A percentile compares a stretch with the other conserved stretches of the same genome.
phyloP scores from a whole-genome alignment of 37 sponge, comb jelly and placozoan species.

The Halisarca cf. caerulea region DNA sequence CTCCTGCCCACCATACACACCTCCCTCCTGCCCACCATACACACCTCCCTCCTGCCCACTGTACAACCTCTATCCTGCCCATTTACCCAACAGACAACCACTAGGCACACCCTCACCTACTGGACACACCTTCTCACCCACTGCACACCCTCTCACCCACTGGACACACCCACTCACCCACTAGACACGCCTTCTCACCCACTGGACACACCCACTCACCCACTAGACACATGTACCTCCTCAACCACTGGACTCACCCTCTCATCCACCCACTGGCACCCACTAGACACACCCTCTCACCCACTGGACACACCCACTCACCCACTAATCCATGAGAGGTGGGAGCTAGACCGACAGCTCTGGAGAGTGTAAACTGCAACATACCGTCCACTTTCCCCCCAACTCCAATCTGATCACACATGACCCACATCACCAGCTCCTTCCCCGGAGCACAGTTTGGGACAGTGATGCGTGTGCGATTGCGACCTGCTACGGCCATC shows the following conservation, averaged over 20 bases:
- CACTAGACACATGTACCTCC: no score
- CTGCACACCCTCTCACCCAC: no score
- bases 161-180: no score
- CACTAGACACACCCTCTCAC: background rate
- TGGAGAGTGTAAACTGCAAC: constrained; percentile 32
- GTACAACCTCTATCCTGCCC: no score
- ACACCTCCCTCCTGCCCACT: no score
- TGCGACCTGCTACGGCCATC: background rate
- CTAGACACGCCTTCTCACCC: no score
- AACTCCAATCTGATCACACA: constrained; percentile 1
- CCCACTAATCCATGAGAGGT: constrained; percentile 64
- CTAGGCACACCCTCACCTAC: no score
- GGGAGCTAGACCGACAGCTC: constrained; percentile 42
- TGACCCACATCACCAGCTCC: constrained; percentile 54
- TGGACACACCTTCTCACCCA: no score
- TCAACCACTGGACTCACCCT: background rate
- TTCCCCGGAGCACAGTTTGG: constrained; percentile 49
- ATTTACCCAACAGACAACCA: no score
- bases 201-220: no score
- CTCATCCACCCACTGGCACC: background rate
- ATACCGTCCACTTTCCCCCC: background rate
- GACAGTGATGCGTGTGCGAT: constrained; percentile 36
- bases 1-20: no score
- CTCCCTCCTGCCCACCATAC: no score
- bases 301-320: constrained; percentile 15